Evolutionary conservation across 2,113 vertebrate genomes (phyloP), one percentile per base, ranked within the genome.

Genomic region (Etheostoma cragini): DNA sequence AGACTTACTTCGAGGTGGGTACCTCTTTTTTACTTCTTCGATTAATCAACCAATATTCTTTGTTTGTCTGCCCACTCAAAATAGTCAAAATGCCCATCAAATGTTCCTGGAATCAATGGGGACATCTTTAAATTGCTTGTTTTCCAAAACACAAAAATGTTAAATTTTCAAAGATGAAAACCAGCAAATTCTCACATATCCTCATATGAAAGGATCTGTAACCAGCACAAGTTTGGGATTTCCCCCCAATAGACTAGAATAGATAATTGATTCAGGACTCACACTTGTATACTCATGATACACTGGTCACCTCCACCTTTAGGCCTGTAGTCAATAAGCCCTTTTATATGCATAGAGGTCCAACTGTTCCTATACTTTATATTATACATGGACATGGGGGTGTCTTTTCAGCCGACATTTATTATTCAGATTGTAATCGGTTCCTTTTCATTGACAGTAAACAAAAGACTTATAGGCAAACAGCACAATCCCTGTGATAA

Each of bases 1-100:
- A 98, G 87, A 97, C 95, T 73, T 98, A 97, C 90, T 98, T 98
- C 90, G 97, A 98, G 95, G 97, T 98, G 89, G 96, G 96, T 90
- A 19, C 33, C 19, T 24, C 13, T 53, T 8, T 80, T 62, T 78
- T 35, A 24, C 38, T 1, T 42, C 38, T 11, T 42, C 0, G 6
- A 49, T 26, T 16, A 15, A 61, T 38, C 3, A 0, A 67, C 60
- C 26, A 45, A 45, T 50, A 50, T 24, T 52, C 1, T 46, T 1
- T 62, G 4, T 62, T 63, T 6, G 8, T 42, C 38, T 42, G 3
- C 30, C 30, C 30, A 30, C 30, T 30, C 30, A 54, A 30, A 61
- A 62, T 42, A 4, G 1, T 3, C 15, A 58, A 76, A 42, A 33
- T 52, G 8, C 30, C 8, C 49, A 22, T 46, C 14, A 47, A 15